Conservation (phyloP, 2,888 invertebrate species). For the Scaptomyza flava region DNA sequence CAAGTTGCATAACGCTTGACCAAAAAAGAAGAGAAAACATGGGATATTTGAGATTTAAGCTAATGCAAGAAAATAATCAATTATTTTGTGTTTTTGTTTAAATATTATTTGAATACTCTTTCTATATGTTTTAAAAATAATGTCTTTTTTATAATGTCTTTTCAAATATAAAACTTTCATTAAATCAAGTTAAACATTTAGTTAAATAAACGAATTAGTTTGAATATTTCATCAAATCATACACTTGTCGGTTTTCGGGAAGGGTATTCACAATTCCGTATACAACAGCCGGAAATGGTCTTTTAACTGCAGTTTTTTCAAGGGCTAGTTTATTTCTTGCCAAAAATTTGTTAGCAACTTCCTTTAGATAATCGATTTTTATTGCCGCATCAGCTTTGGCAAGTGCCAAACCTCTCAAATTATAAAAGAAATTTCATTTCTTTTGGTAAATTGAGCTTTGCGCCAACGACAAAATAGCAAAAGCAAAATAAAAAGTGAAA, state of each 20-base stretch:
- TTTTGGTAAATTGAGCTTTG: constrained; percentile 23
- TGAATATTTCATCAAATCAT: not conserved
- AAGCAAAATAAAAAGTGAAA: constrained; percentile 53
- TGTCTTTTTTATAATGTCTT: too few relatives aligned
- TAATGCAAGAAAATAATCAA: too few relatives aligned
- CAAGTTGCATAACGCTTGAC: not conserved
- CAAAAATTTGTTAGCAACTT: constrained; percentile 20
- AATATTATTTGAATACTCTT: too few relatives aligned
- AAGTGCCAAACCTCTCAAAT: constrained; percentile 22
- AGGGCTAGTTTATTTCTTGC: constrained; percentile 19
- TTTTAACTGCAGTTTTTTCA: constrained; percentile 11
- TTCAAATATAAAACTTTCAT: too few relatives aligned
- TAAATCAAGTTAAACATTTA: too few relatives aligned
- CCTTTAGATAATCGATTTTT: constrained; percentile 28
- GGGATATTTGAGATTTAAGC: not conserved
- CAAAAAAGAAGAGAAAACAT: not conserved
- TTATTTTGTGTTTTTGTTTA: too few relatives aligned
- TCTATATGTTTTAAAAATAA: too few relatives aligned
- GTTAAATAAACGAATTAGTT: not conserved
- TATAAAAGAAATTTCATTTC: constrained; percentile 45
- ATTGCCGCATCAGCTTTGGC: constrained; percentile 15
- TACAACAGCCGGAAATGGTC: not conserved
- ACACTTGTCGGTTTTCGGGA: not conserved
- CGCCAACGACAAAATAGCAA: not conserved
- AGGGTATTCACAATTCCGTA: not conserved